These are phyloP conservation scores for Drosophila imparisetae DNA, from an alignment of 2,888 invertebrate species.

Conservation along the genomic window DNA sequence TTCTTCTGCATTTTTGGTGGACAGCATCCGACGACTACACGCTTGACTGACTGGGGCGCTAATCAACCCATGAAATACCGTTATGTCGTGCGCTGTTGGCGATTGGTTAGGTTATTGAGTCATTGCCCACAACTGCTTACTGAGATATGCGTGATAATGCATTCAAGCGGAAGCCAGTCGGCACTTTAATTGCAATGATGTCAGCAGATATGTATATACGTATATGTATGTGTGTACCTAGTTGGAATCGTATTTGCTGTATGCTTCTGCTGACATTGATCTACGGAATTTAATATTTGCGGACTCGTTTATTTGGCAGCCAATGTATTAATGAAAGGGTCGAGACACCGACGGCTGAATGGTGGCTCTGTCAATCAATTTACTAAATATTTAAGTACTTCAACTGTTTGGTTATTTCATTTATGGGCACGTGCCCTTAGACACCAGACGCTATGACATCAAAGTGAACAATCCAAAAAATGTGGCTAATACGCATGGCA, in stretches of 20 bases:
- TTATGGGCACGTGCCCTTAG: constrained; percentile 38
- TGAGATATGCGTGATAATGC: constrained; percentile 44
- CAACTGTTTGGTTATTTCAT: constrained; percentile 45
- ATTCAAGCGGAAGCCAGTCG: constrained; percentile 46
- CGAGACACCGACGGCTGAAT: constrained; percentile 3
- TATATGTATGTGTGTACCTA: neutral
- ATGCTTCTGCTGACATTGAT: constrained; percentile 24
- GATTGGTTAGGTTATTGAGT: constrained; percentile 19
- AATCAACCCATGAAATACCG: constrained; percentile 56
- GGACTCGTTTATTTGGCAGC: neutral
- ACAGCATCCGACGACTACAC: constrained; percentile 26
- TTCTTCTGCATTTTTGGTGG: constrained; percentile 26
- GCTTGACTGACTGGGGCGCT: constrained; percentile 42
- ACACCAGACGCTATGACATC: neutral
- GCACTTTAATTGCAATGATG: constrained; percentile 44
- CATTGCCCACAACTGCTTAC: constrained; percentile 35
- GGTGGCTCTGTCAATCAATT: constrained; percentile 55
- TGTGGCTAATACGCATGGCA: constrained; percentile 60
- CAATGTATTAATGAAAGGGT: constrained; percentile 5
- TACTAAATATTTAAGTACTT: constrained; percentile 66
- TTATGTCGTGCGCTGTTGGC: constrained; percentile 39
- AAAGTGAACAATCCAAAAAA: constrained; percentile 44
- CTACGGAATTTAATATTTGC: neutral
- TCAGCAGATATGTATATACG: constrained; percentile 32
- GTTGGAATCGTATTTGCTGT: constrained; percentile 5